phyloP scores from a whole-genome alignment of 2,888 invertebrate genomes.

The Apodemia duryi region DNA sequence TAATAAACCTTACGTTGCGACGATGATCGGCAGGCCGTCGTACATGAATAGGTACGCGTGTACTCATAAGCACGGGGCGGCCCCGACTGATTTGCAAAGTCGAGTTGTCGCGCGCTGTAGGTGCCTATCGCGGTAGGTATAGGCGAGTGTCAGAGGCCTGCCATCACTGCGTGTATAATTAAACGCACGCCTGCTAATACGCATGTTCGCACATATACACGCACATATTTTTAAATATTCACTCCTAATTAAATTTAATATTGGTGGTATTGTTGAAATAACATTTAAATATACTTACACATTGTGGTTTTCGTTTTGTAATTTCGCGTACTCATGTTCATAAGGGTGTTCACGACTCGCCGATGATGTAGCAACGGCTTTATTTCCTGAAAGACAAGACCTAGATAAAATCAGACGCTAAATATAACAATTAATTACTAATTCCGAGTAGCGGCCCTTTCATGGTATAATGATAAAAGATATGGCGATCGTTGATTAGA shows the following conservation, averaged over 20 bases:
- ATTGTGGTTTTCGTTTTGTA: slow-evolving; percentile 78
- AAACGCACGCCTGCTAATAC: too few species aligned
- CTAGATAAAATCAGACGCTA: slow-evolving; percentile 15
- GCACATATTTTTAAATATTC: too few species aligned
- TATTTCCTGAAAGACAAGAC: slow-evolving; percentile 47
- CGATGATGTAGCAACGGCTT: slow-evolving; percentile 50
- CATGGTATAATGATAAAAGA: slow-evolving; percentile 29
- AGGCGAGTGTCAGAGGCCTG: too few species aligned
- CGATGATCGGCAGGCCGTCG: too few species aligned
- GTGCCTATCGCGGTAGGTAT: too few species aligned
- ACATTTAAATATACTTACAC: slow-evolving; percentile 45
- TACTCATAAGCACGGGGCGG: too few species aligned
- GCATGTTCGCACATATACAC: too few species aligned
- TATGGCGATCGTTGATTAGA: slow-evolving; percentile 35
- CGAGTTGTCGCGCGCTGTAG: too few species aligned
- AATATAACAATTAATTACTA: slow-evolving; percentile 25
- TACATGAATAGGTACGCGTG: too few species aligned
- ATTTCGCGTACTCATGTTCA: slow-evolving; percentile 87
- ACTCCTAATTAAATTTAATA: neutral
- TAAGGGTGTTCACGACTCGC: slow-evolving; percentile 81
- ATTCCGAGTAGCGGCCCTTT: slow-evolving; percentile 42
- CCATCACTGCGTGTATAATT: too few species aligned
- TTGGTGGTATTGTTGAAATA: neutral
- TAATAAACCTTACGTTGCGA: too few species aligned
- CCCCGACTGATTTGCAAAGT: too few species aligned